Conservation (phyloP, 2,797 vertebrate species). For the Setipinna tenuifilis region DNA sequence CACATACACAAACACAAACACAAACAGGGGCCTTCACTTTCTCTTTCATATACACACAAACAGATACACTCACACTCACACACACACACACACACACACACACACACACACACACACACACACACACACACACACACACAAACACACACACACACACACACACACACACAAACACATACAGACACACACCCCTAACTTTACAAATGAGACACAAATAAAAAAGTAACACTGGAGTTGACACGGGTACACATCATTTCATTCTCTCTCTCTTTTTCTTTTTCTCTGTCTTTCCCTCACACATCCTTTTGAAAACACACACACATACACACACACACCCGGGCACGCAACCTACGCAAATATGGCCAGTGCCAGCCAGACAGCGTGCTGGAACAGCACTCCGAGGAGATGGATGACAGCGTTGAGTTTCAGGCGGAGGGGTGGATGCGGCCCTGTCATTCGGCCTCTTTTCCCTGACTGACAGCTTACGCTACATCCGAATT, state of each 20-base stretch:
- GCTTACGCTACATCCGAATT: constrained; percentile 1
- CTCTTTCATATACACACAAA: neutral
- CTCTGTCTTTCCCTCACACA: constrained; percentile 20
- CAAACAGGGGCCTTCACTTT: neutral
- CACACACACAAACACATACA: too few species aligned
- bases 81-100: constrained; percentile 14
- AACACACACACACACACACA: neutral
- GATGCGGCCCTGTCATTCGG: neutral
- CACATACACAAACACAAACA: neutral
- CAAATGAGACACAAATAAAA: neutral
- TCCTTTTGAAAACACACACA: neutral
- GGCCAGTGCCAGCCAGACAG: neutral
- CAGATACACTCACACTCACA: constrained; percentile 20
- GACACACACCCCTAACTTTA: too few species aligned
- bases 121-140: neutral
- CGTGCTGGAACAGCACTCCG: neutral
- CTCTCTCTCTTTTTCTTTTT: neutral
- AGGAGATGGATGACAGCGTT: neutral
- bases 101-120: neutral
- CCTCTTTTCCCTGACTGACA: constrained; percentile 22
- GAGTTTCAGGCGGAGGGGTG: neutral
- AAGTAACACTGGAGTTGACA: neutral
- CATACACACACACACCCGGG: neutral
- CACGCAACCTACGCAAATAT: neutral
- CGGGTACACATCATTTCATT: neutral